Conservation (phyloP, 30 jellyfish, hydroid and myxozoan genomes). For the Aurelia coerulea region DNA sequence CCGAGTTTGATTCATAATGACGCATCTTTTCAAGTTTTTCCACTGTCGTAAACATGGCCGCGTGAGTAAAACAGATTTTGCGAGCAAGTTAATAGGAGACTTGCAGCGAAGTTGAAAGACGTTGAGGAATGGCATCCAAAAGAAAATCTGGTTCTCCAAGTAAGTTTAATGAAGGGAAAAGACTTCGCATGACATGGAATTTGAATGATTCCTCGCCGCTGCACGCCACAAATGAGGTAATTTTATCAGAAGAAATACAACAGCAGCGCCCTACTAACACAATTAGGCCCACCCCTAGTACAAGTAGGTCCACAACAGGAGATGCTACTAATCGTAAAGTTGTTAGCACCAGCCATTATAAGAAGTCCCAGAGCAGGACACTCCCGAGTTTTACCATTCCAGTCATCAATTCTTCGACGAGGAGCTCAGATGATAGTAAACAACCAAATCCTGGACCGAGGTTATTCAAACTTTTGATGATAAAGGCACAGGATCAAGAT, state of each 20-base stretch:
- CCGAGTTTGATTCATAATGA: too few species aligned
- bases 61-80: too few species aligned
- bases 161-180: slow-evolving; percentile 40
- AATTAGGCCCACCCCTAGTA: too few species aligned
- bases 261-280: neutral
- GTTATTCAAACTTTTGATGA: neutral
- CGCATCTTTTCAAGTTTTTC: too few species aligned
- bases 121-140: slow-evolving; percentile 37
- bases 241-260: neutral
- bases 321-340: too few species aligned
- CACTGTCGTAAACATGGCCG: too few species aligned
- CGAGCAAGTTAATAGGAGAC: too few species aligned
- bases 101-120: neutral
- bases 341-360: too few species aligned
- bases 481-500: neutral
- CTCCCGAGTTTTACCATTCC: neutral
- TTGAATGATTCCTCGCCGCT: neutral
- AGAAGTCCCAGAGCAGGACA: too few species aligned
- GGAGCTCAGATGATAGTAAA: neutral
- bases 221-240: too few species aligned
- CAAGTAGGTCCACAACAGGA: too few species aligned
- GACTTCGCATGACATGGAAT: slow-evolving; percentile 25
- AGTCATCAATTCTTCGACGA: neutral
- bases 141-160: slow-evolving; percentile 34
- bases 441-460: neutral